These are phyloP conservation scores for Papilio demoleus DNA, from an alignment of 2,888 invertebrate species.

Conservation along the genomic window DNA sequence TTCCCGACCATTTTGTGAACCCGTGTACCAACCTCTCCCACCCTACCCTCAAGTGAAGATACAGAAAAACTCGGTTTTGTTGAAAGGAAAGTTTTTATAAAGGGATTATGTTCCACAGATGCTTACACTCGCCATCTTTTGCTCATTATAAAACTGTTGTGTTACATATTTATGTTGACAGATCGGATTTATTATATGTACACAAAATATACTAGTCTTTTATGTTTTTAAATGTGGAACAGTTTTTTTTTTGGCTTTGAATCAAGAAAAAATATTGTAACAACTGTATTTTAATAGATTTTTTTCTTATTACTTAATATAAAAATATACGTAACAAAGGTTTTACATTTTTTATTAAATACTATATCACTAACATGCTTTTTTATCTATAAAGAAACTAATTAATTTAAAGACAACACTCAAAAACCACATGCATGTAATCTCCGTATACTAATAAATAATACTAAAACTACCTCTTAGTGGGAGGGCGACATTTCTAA, in stretches of 20 bases:
- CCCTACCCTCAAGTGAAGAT: neutral
- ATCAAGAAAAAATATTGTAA: too few relatives aligned
- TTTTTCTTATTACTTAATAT: too few relatives aligned
- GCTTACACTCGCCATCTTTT: conserved; percentile 26
- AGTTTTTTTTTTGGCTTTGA: neutral
- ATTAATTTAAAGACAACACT: neutral
- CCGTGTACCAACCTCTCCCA: neutral
- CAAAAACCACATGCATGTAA: neutral
- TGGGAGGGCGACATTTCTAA: conserved; percentile 43
- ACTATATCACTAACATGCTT: neutral
- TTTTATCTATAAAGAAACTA: neutral
- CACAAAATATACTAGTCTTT: neutral
- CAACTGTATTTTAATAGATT: too few relatives aligned
- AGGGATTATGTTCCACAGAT: conserved; percentile 39
- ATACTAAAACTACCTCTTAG: conserved; percentile 43
- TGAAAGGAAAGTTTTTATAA: conserved; percentile 31
- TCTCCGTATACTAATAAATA: conserved; percentile 19
- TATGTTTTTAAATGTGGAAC: neutral
- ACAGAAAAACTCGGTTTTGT: conserved; percentile 17
- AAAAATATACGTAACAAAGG: too few relatives aligned
- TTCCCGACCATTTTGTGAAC: conserved; percentile 12
- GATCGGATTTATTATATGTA: conserved; percentile 32
- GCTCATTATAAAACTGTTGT: conserved; percentile 29
- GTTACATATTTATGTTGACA: conserved; percentile 36
- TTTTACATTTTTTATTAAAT: too few relatives aligned